Evolutionary conservation across 2,113 vertebrate species (phyloP), one percentile per base, ranked within the genome.

Genomic region (Pandion haliaetus): DNA sequence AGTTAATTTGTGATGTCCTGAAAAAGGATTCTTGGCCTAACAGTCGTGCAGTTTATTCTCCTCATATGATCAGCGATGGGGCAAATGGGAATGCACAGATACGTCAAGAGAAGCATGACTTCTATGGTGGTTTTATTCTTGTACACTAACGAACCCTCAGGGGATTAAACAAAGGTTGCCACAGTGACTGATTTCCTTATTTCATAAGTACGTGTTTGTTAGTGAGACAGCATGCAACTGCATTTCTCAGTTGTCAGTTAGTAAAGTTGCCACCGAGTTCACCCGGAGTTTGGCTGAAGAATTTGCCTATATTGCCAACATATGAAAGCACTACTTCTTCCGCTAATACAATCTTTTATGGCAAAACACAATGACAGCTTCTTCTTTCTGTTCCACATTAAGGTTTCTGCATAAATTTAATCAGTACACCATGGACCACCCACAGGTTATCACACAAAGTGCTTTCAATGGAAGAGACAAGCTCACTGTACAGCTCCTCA

Each of bases 331-430:
- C 17, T 76, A 15, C 47, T 90, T 78, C 61, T 85, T 71, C 42
- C 11, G 34, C 18, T 47, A 81, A 66, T 31, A 18, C 28, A 88
- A 32, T 65, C 52, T 52, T 93, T 59, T 49, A 76, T 69, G 49
- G 34, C 19, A 93, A 81, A 95, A 78, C 34, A 86, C 17, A 71
- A 50, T 86, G n/a, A 54, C 40, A 81, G 25, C 32, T 95, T 71
- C 85, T 88, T 82, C 77, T 88, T 92, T 87, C 59, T 79, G 16
- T 94, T 94, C 61, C 44, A 52, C 36, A 24, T 44, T 52, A 91
- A 84, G 18, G 36, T 79, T 91, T 91, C 36, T 54, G 44, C 54
- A 82, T 80, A 73, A 82, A 84, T 89, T 85, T 69, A 87, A 73
- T 82, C 84, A 69, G 47, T 52, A 44, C 36, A 26, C 50, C 0